Base-by-base conservation (phyloP, 2,797 vertebrate genomes). In the Carcharodon carcharias region DNA sequence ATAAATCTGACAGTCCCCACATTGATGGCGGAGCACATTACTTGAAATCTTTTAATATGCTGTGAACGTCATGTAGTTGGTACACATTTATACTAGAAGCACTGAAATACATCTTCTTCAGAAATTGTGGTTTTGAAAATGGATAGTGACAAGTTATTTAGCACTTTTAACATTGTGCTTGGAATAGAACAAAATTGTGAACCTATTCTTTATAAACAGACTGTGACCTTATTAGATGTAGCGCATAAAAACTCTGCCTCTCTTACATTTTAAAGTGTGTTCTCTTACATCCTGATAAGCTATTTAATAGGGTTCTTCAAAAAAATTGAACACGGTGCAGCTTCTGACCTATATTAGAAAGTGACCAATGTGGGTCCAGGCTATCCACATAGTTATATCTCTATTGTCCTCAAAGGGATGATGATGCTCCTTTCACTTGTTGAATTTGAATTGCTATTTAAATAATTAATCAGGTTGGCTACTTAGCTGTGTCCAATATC, bases 361-460 rank as follows among this genome's bases (percentile, higher is more conserved):
- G 58, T 92, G 5, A 40, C 58, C 16, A 92, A 18, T 16, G 11
- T 92, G 6, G 5, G 35, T 63, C 18, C 8, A 7, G 23, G 87
- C 50, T n/a, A 77, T 77, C n/a, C 12, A 9, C 12, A 50, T 23
- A 50, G 40, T 85, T 40, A 63, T 16, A 21, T 61, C 18, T 63
- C 1, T n/a, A 40, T 65, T 5, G 16, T 40, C 35, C 58, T 61
- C 56, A 61, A 18, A 54, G 5, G 31, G 31, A 18, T 92, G 58
- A 18, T 0, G 23, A 50, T 50, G 21, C 12, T 56, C 12, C 12
- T 89, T 92, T n/a, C n/a, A 35, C 31, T 21, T 92, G 58, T 63
- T 92, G 92, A 61, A 65, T 23, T 40, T 92, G 16, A 92, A 92
- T 92, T 92, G 14, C 89, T 40, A 61, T 92, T 92, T 56, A 89